Evolutionary conservation across 2,797 vertebrate genomes (phyloP), one percentile per base, ranked within the genome.

Genomic region (Hybognathus amarus): DNA sequence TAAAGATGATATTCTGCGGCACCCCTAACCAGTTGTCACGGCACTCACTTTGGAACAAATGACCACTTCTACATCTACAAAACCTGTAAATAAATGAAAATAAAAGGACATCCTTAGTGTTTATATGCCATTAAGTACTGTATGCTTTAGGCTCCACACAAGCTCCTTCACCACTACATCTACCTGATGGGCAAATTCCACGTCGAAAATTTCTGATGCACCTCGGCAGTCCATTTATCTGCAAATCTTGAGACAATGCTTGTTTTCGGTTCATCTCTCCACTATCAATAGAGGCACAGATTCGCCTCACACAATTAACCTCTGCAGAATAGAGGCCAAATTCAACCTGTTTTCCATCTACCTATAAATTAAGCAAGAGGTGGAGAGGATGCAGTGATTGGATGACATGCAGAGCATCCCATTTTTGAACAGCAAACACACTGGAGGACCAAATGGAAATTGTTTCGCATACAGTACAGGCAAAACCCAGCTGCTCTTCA

Each of bases 361-460:
- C 78, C 66, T 85, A 59, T 79, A 82, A 84, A 84, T 89, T 84
- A 71, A 85, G 69, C 27, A 71, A n/a, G 40, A 85, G 84, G 77
- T 87, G 84, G 45, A 84, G 63, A 79, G 86, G 86, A 89, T 85
- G 87, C 61, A 61, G 67, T 87, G 33, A 84, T 76, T 78, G 61
- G 64, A 61, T 74, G 74, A 84, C 82, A 85, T 78, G 75, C 61
- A 54, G 36, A 22, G 77, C 66, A 81, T 67, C 63, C 56, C 54
- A 85, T 91, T 89, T 90, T 56, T 87, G 83, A 87, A 83, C 56
- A 50, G 85, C 84, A 88, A 88, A 87, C 82, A 86, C 83, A 73
- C 78, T 38, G 76, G 85, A 85, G 66, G 68, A 85, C 79, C 85
- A 9, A 70, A 87, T 85, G 68, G 79, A 89, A 76, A 73, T 79